These are phyloP conservation scores for Hirudo medicinalis DNA, from an alignment of 1,140 invertebrate species.

Conservation along the genomic window DNA sequence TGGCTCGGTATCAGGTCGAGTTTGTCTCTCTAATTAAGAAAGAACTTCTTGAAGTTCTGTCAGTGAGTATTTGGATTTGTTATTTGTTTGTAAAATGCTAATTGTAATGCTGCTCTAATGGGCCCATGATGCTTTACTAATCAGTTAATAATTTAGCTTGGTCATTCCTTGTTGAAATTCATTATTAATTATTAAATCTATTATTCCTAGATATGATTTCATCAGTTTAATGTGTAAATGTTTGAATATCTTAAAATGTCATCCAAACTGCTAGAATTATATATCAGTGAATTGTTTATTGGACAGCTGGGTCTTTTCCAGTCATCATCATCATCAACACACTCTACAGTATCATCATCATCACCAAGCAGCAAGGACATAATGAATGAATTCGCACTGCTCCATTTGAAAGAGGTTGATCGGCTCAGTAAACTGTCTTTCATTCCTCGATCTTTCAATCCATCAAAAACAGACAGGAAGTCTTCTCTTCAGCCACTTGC, in stretches of 20 bases:
- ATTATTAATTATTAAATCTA: background rate
- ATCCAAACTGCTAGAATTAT: no score
- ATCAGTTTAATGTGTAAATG: background rate
- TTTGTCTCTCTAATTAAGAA: conserved; percentile 36
- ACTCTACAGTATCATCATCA: background rate
- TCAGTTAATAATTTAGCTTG: no score
- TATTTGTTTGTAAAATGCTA: background rate
- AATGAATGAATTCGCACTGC: no score
- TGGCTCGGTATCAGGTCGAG: conserved; percentile 45
- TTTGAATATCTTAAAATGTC: background rate
- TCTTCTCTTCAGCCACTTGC: no score
- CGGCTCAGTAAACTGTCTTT: no score
- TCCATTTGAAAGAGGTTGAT: no score
- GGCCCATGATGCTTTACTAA: no score
- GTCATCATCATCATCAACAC: conserved; percentile 4
- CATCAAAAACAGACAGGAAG: no score
- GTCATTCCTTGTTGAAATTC: no score
- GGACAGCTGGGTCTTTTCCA: background rate
- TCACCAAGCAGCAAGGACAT: no score
- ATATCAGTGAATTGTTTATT: no score
- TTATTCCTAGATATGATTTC: background rate
- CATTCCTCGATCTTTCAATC: no score
- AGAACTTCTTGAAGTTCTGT: conserved; percentile 31
- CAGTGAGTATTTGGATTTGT: conserved; percentile 25
- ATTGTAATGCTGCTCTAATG: background rate